These are phyloP conservation scores for Diabrotica balteata DNA, from an alignment of 2,888 invertebrate species.

Conservation along the genomic window DNA sequence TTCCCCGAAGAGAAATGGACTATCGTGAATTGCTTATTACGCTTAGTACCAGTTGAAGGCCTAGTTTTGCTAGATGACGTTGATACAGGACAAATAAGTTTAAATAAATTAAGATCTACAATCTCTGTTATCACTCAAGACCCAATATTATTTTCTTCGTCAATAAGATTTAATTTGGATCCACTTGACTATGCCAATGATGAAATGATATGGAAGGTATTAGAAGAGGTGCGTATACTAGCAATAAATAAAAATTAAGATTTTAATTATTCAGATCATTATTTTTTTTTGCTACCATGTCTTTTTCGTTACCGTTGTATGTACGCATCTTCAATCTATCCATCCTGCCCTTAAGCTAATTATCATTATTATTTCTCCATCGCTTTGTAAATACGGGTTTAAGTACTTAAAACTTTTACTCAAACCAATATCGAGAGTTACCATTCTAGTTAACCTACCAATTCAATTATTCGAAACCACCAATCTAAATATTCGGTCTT, in stretches of 20 bases:
- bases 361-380: too few relatives aligned
- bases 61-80: conserved; percentile 78
- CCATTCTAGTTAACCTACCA: too few relatives aligned
- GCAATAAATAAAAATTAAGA: not conserved
- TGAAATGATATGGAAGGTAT: conserved; percentile 75
- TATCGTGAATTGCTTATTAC: conserved; percentile 81
- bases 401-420: too few relatives aligned
- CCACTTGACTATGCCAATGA: conserved; percentile 79
- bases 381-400: too few relatives aligned
- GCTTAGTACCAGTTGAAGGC: conserved; percentile 80
- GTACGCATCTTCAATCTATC: too few relatives aligned
- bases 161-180: conserved; percentile 82
- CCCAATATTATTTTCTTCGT: conserved; percentile 83
- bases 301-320: not conserved
- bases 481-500: too few relatives aligned
- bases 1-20: conserved; percentile 73
- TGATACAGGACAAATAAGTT: conserved; percentile 72
- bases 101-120: conserved; percentile 77
- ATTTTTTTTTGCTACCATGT: not conserved
- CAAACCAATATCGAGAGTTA: too few relatives aligned
- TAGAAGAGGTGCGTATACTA: conserved; percentile 66
- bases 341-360: too few relatives aligned
- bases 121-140: conserved; percentile 87
- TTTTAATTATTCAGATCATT: not conserved
- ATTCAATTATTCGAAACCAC: too few relatives aligned